Conservation (phyloP, 1,140 invertebrate species). For the Achatina immaculata region DNA sequence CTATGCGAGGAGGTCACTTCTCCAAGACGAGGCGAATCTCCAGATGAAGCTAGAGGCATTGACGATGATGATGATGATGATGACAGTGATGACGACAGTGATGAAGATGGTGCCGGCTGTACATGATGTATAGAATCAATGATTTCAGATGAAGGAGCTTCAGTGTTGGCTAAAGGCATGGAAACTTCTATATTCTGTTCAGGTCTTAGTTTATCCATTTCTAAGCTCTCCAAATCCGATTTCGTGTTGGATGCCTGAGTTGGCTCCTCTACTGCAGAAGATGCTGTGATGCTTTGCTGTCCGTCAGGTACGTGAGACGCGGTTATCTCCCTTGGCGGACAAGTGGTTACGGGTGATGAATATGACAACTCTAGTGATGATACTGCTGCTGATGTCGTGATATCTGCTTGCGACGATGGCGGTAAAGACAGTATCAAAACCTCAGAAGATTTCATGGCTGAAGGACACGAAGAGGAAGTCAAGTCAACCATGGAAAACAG, state of each 20-base stretch:
- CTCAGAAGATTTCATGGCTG: background rate
- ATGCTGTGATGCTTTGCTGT: too few species aligned
- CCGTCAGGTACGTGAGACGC: too few species aligned
- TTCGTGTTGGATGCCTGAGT: background rate
- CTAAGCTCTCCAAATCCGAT: background rate
- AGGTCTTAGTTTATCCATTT: background rate
- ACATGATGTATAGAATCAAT: background rate
- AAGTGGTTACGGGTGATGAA: background rate
- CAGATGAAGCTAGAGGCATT: background rate
- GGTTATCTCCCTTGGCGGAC: background rate
- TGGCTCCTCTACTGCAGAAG: too few species aligned
- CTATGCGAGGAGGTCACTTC: background rate
- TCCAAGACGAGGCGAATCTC: background rate
- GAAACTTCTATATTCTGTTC: background rate
- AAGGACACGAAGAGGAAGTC: background rate
- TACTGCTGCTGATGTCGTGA: background rate
- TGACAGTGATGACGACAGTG: background rate
- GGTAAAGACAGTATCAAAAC: background rate
- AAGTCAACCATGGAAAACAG: conserved; percentile 87
- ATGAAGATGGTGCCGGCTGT: background rate
- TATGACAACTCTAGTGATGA: background rate
- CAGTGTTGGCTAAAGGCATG: too few species aligned
- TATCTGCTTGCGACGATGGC: background rate
- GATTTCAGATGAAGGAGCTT: background rate
- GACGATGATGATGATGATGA: background rate